These are phyloP conservation scores for Achlya flavicornis DNA, from an alignment of 2,888 invertebrate species.

Conservation along the genomic window DNA sequence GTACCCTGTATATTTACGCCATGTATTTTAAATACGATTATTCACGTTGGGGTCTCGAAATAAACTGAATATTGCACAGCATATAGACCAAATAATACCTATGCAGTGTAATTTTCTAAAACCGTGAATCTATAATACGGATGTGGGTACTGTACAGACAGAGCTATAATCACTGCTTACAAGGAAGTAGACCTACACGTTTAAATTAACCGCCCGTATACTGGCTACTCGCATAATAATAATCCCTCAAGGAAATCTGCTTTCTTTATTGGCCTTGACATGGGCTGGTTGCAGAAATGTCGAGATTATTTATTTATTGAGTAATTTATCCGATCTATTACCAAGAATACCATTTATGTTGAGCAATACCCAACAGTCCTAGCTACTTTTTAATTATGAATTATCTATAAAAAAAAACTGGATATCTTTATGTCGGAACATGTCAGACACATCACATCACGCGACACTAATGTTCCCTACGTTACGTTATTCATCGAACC, in stretches of 20 bases:
- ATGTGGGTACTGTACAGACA: neutral
- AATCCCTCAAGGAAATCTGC: conserved; percentile 44
- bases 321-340: conserved; percentile 1
- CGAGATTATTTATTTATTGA: conserved; percentile 14
- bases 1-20: too few species aligned
- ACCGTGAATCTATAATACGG: neutral
- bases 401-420: neutral
- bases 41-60: too few species aligned
- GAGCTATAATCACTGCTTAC: neutral
- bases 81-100: neutral
- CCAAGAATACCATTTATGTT: neutral
- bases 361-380: neutral
- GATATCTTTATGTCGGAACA: neutral
- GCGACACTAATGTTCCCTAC: too few species aligned
- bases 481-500: too few species aligned
- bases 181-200: neutral
- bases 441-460: neutral
- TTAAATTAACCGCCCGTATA: conserved; percentile 22
- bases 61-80: too few species aligned
- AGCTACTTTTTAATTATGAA: neutral
- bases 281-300: conserved; percentile 29
- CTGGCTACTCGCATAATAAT: conserved; percentile 27
- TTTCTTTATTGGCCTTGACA: conserved; percentile 54
- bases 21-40: too few species aligned
- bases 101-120: neutral